phyloP scores from a whole-genome alignment of 2,797 vertebrate species.

The Schizothorax lantsangensis region DNA sequence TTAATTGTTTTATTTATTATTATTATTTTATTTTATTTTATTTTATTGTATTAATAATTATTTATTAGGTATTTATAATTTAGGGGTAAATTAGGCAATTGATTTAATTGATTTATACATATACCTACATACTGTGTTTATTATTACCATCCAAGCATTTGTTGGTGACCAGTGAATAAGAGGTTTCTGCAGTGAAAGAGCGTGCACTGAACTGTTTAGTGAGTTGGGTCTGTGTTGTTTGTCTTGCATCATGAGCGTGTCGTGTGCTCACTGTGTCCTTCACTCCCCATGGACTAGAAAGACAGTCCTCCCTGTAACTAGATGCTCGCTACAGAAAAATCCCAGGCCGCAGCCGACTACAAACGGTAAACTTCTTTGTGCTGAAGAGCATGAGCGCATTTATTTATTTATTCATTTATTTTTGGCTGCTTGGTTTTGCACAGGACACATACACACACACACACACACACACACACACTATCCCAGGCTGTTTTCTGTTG shows the following conservation, averaged over 20 bases:
- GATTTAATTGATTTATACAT: neutral
- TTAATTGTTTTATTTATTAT: neutral
- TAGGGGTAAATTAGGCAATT: neutral
- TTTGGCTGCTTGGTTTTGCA: constrained; percentile 55
- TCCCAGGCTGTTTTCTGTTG: constrained; percentile 71
- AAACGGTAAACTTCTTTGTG: constrained; percentile 54
- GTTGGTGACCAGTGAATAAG: neutral
- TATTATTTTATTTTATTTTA: neutral
- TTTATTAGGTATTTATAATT: too few species aligned
- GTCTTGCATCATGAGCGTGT: constrained; percentile 14
- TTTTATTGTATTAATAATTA: neutral
- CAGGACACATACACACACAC: constrained; percentile 19
- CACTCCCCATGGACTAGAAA: constrained; percentile 26
- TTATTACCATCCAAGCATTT: neutral
- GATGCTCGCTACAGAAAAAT: constrained; percentile 36
- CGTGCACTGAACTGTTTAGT: neutral
- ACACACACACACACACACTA: constrained; percentile 47
- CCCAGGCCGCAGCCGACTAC: constrained; percentile 34
- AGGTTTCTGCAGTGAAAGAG: neutral
- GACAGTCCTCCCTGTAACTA: constrained; percentile 38
- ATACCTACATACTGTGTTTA: neutral
- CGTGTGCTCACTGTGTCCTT: constrained; percentile 21
- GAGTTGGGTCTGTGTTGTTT: constrained; percentile 29
- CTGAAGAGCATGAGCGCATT: constrained; percentile 49
- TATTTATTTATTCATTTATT: constrained; percentile 54